Percentiles rank a stretch among this genome's conserved stretches.
These are phyloP conservation scores for Calyptommatus sinebrachiatus DNA, from an alignment of 2,113 vertebrate genomes.

Conservation along the genomic window DNA sequence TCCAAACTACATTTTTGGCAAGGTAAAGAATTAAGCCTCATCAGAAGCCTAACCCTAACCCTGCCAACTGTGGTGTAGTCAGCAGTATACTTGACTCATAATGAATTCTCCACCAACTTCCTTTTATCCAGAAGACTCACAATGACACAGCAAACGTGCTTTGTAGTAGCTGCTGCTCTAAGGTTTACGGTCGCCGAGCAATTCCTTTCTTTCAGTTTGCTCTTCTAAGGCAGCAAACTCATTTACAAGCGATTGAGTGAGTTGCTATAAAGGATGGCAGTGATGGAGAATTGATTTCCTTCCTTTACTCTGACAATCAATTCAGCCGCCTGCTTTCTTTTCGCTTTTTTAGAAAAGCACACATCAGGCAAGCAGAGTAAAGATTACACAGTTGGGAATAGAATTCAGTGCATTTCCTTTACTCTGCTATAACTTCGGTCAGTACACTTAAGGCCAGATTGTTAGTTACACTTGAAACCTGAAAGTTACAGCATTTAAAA, in stretches of 20 bases:
- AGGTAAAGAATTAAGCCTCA: background rate
- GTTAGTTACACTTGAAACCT: background rate
- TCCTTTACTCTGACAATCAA: slow-evolving; percentile 18
- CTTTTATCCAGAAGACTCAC: background rate
- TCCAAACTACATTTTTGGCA: background rate
- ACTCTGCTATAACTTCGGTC: background rate
- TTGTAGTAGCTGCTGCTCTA: no score
- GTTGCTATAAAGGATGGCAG: slow-evolving; percentile 24
- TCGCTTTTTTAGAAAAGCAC: background rate
- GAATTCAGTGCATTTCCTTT: slow-evolving; percentile 14
- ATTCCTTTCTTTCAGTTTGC: background rate
- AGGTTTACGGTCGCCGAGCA: background rate
- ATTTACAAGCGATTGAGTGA: background rate
- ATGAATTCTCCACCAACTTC: background rate
- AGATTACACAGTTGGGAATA: slow-evolving; percentile 16
- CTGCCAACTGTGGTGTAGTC: background rate
- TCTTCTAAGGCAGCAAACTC: slow-evolving; percentile 10
- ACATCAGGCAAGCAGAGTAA: slow-evolving; percentile 19
- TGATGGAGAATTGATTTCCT: slow-evolving; percentile 8
- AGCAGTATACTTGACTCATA: background rate
- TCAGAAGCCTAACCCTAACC: background rate
- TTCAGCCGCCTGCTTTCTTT: background rate
- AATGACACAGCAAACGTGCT: background rate
- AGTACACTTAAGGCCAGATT: background rate
- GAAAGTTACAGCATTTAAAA: background rate